These are phyloP conservation scores for Cynopterus brachyotis DNA, from an alignment of 2,113 vertebrate genomes.

Conservation along the genomic window DNA sequence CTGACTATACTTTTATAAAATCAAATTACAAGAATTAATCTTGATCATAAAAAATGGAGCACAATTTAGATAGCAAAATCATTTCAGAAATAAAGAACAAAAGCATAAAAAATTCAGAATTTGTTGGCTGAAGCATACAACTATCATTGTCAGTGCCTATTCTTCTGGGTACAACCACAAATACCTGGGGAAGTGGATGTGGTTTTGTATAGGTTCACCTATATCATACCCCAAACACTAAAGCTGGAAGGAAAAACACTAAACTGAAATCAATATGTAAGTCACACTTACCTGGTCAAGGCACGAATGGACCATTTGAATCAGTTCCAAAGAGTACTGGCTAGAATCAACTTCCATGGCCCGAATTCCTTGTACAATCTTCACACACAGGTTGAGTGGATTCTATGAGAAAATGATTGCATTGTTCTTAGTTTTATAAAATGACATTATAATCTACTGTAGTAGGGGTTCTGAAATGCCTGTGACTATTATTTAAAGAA, in stretches of 20 bases:
- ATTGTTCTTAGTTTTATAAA: conserved; percentile 39
- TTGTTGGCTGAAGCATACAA: neutral
- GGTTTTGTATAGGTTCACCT: neutral
- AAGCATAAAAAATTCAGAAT: neutral
- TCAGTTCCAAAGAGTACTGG: conserved; percentile 90
- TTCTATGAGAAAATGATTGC: conserved; percentile 87
- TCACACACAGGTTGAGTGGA: conserved; percentile 97
- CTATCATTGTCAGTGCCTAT: neutral
- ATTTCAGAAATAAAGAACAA: conserved; percentile 28
- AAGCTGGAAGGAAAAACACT: neutral
- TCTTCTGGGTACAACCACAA: neutral
- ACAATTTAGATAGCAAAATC: conserved; percentile 24
- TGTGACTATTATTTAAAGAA: conserved; percentile 24
- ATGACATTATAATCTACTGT: neutral
- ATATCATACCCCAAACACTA: neutral
- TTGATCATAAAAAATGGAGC: conserved; percentile 36
- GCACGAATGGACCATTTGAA: conserved; percentile 93
- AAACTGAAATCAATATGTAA: conserved; percentile 7
- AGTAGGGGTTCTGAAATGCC: neutral
- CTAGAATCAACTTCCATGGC: conserved; percentile 95
- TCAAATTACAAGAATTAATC: neutral
- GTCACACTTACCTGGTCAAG: conserved; percentile 91
- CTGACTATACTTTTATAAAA: conserved; percentile 36
- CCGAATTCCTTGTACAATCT: conserved; percentile 98
- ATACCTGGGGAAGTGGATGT: neutral